Evolutionary conservation across 1,140 invertebrate genomes (phyloP).

Genomic region (Tetramorium parvispinum): DNA sequence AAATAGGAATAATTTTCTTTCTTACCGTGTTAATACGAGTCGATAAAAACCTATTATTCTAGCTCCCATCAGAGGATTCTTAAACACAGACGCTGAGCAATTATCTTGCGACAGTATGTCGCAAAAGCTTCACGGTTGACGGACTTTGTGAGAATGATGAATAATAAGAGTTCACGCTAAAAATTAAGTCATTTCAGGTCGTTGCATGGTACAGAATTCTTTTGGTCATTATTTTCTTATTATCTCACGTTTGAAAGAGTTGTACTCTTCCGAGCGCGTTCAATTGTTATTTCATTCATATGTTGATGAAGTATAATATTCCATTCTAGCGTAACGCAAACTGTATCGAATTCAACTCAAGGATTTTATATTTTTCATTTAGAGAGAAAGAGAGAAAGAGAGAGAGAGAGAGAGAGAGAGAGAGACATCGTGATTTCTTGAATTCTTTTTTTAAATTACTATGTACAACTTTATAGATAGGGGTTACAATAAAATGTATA

Average conservation of each 20-base stretch:
- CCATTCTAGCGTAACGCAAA: not conserved
- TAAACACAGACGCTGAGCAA: not conserved
- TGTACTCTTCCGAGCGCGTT: not conserved
- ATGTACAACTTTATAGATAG: not conserved
- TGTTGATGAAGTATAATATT: not conserved
- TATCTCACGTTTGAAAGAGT: not conserved
- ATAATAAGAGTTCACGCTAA: not conserved
- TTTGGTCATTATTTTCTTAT: not conserved
- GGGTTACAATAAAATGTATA: not conserved
- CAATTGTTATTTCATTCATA: not conserved
- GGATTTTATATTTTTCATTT: not conserved
- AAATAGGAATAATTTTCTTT: not conserved
- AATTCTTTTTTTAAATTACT: not conserved
- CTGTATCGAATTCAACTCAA: not conserved
- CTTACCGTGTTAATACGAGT: not conserved
- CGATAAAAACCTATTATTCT: not conserved
- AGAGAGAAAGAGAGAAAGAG: too few relatives aligned
- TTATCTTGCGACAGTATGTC: slow-evolving; percentile 13
- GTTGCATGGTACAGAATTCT: not conserved
- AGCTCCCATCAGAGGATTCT: not conserved
- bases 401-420: too few relatives aligned
- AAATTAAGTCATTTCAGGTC: slow-evolving; percentile 25
- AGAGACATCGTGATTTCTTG: not conserved
- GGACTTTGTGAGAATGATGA: slow-evolving; percentile 20
- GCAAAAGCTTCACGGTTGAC: slow-evolving; percentile 16